Base-by-base conservation (phyloP, 1,140 invertebrate genomes). In the Diachasmimorpha longicaudata region DNA sequence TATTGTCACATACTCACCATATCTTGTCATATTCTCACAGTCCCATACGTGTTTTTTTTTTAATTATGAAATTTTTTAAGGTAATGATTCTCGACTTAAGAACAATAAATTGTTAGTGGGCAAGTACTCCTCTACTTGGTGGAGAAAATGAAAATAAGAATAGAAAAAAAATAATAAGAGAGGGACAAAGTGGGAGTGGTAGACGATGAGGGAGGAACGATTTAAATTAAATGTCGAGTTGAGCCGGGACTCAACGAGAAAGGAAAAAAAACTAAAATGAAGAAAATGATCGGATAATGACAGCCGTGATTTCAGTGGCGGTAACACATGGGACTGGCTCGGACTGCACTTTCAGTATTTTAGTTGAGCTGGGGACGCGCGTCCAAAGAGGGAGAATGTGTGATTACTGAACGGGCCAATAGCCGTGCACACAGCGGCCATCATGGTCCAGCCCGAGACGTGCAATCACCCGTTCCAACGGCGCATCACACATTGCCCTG, bases 381-480 rank as follows among this genome's bases (percentile, higher is more conserved):
- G 48, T 67, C n/a, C 16, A n/a, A 73, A 74, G 77, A 75, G 79
- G 80, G 79, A 77, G 78, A 82, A 79, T 80, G 71, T 81, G 77
- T 83, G 81, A 85, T 85, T 85, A 83, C 79, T 78, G 74, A 19
- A 77, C 73, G 80, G 79, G 82, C 83, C 83, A 85, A 85, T 85
- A 79, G 81, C 78, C 74, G 80, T 79, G 80, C 80, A 81, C 79
- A 77, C 75, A 80, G 83, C 83, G 81, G 83, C 83, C 83, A 85
- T 85, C 81, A 85, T 83, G 83, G 82, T 84, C 83, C 83, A 82
- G 81, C 79, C 78, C 79, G 81, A 83, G 83, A 83, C 81, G 83
- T 83, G 82, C 82, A 83, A 85, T 83, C 83, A 83, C 77, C 80
- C 79, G 72, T 72, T 75, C 58, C 37, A 63, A 36, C 44, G 72